Percentiles rank a stretch among this genome's conserved stretches.
Conservation (phyloP, 2,113 vertebrate genomes). For the Recurvirostra avosetta region DNA sequence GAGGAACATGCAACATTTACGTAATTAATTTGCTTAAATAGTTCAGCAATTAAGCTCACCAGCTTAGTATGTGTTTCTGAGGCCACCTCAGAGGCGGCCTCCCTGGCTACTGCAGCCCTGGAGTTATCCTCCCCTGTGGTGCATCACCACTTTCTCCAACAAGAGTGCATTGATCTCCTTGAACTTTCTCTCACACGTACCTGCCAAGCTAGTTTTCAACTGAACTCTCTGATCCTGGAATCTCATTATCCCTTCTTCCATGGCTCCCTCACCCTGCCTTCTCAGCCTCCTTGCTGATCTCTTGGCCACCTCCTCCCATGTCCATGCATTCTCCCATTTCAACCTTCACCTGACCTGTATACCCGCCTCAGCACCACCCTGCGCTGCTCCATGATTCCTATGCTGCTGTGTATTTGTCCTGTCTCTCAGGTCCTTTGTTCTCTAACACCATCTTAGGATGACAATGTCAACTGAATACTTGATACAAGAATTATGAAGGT, state of each 20-base stretch:
- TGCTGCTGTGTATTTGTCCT: background rate
- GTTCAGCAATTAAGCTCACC: background rate
- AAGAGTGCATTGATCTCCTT: background rate
- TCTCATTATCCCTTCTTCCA: background rate
- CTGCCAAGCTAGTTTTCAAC: background rate
- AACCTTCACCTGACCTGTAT: background rate
- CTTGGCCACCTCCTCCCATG: background rate
- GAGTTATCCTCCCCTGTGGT: background rate
- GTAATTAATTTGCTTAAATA: constrained; percentile 24
- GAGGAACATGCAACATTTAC: constrained; percentile 4
- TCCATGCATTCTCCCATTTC: background rate
- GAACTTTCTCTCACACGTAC: background rate
- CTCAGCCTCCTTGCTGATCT: background rate
- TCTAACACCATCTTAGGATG: background rate
- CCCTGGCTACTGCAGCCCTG: background rate
- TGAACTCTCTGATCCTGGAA: background rate
- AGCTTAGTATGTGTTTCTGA: background rate
- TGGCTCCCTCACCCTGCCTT: background rate
- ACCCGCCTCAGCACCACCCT: background rate
- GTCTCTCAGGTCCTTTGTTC: background rate
- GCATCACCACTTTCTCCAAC: background rate
- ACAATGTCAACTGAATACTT: background rate
- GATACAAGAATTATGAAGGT: background rate
- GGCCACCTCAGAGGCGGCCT: background rate
- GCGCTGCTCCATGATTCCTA: background rate